phyloP scores from a whole-genome alignment of 2,113 vertebrate genomes.

The Lepus europaeus region DNA sequence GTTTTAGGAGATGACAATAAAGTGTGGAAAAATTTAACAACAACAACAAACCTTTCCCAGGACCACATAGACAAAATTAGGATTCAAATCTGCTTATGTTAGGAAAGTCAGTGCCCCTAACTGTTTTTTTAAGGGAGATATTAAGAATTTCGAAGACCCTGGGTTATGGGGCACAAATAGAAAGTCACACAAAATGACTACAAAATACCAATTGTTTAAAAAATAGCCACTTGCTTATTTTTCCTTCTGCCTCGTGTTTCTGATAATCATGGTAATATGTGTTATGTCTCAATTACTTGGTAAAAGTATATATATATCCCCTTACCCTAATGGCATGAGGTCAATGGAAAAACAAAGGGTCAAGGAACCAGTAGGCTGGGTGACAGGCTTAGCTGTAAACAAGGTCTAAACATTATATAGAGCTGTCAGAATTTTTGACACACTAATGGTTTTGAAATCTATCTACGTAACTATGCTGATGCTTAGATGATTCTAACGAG shows the following conservation, averaged over 20 bases:
- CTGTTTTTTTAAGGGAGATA: background rate
- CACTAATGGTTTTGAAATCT: conserved; percentile 59
- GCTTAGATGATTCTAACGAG: conserved; percentile 47
- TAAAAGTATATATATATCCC: background rate
- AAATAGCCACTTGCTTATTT: background rate
- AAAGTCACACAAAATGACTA: background rate
- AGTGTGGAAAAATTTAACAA: background rate
- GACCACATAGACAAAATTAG: background rate
- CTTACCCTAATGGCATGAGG: background rate
- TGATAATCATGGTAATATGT: background rate
- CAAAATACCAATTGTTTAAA: background rate
- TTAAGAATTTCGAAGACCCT: background rate
- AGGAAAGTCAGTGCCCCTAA: background rate
- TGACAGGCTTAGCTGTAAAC: background rate
- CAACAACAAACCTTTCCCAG: background rate
- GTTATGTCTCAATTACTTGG: conserved; percentile 30
- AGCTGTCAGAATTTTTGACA: conserved; percentile 18
- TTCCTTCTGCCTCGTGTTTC: background rate
- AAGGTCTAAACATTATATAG: conserved; percentile 41
- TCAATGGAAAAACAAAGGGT: background rate
- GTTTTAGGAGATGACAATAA: conserved; percentile 9
- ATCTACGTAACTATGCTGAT: conserved; percentile 43
- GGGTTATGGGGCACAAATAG: background rate
- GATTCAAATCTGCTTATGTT: background rate
- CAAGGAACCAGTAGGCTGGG: background rate